Base-by-base conservation (phyloP, 1,140 invertebrate species). In the Ceratina japonica region DNA sequence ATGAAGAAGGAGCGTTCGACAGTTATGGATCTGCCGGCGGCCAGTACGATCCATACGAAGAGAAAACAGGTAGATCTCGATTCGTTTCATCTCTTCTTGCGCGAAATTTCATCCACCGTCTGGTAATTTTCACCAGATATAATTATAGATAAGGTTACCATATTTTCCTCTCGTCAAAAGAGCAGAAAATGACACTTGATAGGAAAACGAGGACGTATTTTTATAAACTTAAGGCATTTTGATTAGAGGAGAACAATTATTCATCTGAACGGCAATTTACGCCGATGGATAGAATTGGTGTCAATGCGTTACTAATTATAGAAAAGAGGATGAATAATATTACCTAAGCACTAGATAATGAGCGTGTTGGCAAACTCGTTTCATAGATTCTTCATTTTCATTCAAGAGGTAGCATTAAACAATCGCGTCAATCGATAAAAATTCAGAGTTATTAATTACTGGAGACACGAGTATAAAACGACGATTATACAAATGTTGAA, bases 1-100 rank as follows among this genome's bases (percentile, higher is more conserved):
- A 87, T 5, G 90, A 90, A 69, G 91, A 92, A 79, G 90, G 89
- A n/a, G 84, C 87, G 63, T 91, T 89, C 59, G 91, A 92, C 63
- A 89, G 87, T 58, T 92, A 89, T 52, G 90, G 87, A 75, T 91
- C 87, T 18, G 87, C 88, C 3, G 89, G 85, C 51, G 89, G 89
- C 66, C 88, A 91, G 54, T 92, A 92, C 72, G 86, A 90, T 79
- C 87, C 85, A 3, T 87, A 89, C 72, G 84, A 90, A 58, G 89
- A 90, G 59, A 84, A 85, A 79, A 81, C 87, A 79, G 90, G 91
- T 91, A 77, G 88, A 78, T 75, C 44, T 20, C 20, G 20, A 58
- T 22, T 66, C 59, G 13, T 54, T 68, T n/a, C 44, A n/a, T 51
- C 13, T 49, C 8, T 4, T 44, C 8, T 10, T n/a, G 18, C 15